Conservation (phyloP, 2,888 invertebrate species). For the Volucella bombylans region DNA sequence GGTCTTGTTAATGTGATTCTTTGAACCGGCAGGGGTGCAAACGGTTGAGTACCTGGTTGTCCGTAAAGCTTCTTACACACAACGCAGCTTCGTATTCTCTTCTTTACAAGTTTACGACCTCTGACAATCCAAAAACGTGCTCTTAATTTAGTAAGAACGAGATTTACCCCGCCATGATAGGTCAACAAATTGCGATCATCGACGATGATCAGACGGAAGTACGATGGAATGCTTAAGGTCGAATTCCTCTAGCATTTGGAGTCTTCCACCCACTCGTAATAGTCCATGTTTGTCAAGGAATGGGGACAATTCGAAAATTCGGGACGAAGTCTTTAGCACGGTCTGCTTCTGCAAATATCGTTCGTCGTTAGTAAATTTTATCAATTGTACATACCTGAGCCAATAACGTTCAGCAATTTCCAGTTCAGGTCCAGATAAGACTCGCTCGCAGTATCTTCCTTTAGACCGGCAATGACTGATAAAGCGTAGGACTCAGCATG, state of each 20-base stretch:
- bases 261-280: conserved; percentile 17
- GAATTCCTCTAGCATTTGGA: conserved; percentile 9
- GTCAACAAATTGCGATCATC: conserved; percentile 1
- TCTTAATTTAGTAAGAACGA: conserved; percentile 15
- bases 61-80: conserved; percentile 26
- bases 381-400: conserved; percentile 38
- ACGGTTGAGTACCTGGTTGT: conserved; percentile 26
- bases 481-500: conserved; percentile 29
- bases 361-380: conserved; percentile 13
- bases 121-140: conserved; percentile 41
- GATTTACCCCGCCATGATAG: conserved; percentile 29
- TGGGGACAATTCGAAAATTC: conserved; percentile 7
- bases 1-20: conserved; percentile 20
- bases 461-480: not conserved
- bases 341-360: not conserved
- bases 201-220: conserved; percentile 13
- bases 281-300: conserved; percentile 29
- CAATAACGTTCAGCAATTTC: conserved; percentile 24
- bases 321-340: not conserved
- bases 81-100: conserved; percentile 14
- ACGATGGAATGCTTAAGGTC: conserved; percentile 34
- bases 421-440: conserved; percentile 3
- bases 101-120: conserved; percentile 25
- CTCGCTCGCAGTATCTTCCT: not conserved
- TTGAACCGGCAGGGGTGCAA: conserved; percentile 24